phyloP scores from a whole-genome alignment of 2,888 invertebrate species.

The Rhogogaster chlorosoma region DNA sequence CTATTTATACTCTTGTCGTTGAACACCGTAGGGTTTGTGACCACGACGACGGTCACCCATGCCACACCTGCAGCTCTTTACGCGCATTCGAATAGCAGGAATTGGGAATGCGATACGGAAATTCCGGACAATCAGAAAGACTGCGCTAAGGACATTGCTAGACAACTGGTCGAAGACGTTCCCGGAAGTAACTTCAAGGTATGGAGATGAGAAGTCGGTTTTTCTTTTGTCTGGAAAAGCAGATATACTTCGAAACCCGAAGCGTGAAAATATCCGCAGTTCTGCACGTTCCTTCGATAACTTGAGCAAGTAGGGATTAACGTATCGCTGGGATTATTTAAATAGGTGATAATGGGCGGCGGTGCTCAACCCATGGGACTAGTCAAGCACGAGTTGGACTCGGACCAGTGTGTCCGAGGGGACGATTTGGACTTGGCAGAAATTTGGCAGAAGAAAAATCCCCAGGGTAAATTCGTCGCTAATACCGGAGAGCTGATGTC shows the following conservation, averaged over 20 bases:
- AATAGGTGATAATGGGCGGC: slow-evolving; percentile 82
- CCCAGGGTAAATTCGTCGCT: slow-evolving; percentile 75
- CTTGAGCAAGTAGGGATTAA: not conserved
- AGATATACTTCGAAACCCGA: not conserved
- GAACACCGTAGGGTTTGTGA: slow-evolving; percentile 80
- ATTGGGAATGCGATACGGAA: slow-evolving; percentile 82
- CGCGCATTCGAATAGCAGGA: slow-evolving; percentile 80
- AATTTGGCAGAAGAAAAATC: slow-evolving; percentile 79
- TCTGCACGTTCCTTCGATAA: slow-evolving; percentile 15
- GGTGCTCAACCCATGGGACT: slow-evolving; percentile 79
- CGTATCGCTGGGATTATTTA: not conserved
- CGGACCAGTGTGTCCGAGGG: slow-evolving; percentile 77
- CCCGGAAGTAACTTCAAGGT: slow-evolving; percentile 83
- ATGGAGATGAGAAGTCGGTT: slow-evolving; percentile 39
- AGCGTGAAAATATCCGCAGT: not conserved
- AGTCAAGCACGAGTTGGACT: slow-evolving; percentile 63
- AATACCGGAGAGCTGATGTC: slow-evolving; percentile 75
- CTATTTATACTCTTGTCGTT: not conserved
- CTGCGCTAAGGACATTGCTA: slow-evolving; percentile 82
- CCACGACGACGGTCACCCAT: slow-evolving; percentile 84
- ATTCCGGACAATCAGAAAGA: slow-evolving; percentile 69
- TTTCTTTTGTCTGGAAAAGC: not conserved
- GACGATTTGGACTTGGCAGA: slow-evolving; percentile 81
- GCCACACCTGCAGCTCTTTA: slow-evolving; percentile 83
- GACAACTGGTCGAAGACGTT: slow-evolving; percentile 82